These are phyloP conservation scores for Xestia ashworthii DNA, from an alignment of 2,888 invertebrate genomes.

Conservation along the genomic window DNA sequence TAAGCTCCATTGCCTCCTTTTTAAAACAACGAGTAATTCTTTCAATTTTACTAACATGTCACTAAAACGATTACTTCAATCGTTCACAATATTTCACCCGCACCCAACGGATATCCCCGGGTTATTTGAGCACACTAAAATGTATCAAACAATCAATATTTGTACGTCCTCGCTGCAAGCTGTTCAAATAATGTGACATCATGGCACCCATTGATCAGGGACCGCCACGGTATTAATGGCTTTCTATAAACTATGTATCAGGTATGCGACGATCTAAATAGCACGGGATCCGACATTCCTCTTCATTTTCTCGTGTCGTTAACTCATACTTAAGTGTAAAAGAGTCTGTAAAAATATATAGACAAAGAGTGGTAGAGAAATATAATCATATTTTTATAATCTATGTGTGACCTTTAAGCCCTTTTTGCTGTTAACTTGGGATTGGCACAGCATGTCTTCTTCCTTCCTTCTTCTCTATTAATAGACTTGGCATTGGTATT, in stretches of 20 bases:
- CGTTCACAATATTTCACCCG: constrained; percentile 12
- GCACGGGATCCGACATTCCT: constrained; percentile 10
- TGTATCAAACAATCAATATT: constrained; percentile 74
- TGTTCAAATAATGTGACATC: constrained; percentile 76
- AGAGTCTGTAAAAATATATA: too few species aligned
- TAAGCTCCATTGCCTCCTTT: neutral
- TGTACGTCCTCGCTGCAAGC: constrained; percentile 68
- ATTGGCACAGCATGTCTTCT: neutral
- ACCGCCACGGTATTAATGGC: constrained; percentile 34
- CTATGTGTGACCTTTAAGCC: neutral
- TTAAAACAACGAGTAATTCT: neutral
- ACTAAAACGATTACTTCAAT: neutral
- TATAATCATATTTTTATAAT: neutral
- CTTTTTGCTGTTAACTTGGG: neutral
- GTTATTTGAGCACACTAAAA: constrained; percentile 71
- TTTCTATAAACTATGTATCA: constrained; percentile 26
- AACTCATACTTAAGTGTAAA: neutral
- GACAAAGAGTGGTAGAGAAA: neutral
- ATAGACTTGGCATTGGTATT: neutral
- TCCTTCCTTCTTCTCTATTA: neutral
- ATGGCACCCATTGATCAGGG: constrained; percentile 49
- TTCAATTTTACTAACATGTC: neutral
- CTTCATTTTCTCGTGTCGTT: neutral
- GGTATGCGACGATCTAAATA: constrained; percentile 27
- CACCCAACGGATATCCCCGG: constrained; percentile 27